Base-by-base conservation (phyloP, 1,140 invertebrate genomes). In the Pseudomyrmex sp. region DNA sequence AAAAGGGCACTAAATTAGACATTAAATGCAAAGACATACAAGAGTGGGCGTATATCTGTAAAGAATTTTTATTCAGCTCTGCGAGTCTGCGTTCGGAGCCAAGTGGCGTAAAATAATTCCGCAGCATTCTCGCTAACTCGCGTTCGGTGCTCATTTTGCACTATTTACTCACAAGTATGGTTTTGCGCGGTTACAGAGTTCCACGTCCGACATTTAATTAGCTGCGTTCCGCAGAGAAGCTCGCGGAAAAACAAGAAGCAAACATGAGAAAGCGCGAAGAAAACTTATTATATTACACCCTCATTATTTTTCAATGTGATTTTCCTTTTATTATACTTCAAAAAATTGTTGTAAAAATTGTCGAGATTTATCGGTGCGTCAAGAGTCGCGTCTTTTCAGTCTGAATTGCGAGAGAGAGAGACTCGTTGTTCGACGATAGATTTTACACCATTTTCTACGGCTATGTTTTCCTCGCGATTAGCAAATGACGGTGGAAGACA, bases 21-120 rank as follows among this genome's bases (percentile, higher is more conserved):
- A 23, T 12, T 10, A 3, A 48, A 48, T 52, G 52, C 35, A 69
- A 79, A 70, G 12, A 20, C 23, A 58, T 58, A 48, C 50, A 26
- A 70, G 52, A 35, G 35, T 35, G 15, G 44, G 65, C 75, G 65
- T 79, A 59, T 8, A 59, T 8, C 65, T 12, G 20, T n/a, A 18
- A 69, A 48, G 23, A 59, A 66, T 58, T 59, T 48, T 48, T 69
- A 79, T 69, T 13, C 65, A 26, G 54, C 2, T 35, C 35, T 18
- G 5, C 26, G 69, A 58, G 23, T 10, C 50, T 26, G 46, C 26
- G 20, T 69, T 79, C 58, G 48, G 10, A 79, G 20, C 65, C 76
- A 79, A 79, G 66, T 70, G 66, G 76, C 65, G 65, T 79, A 70
- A 79, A 79, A 79, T 79, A 70, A 79, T 79, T 56, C n/a, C 66